A percentile compares a stretch with the other conserved stretches of the same genome.
Conservation (phyloP, 2,888 invertebrate genomes). For the Chelonus formosanus region DNA sequence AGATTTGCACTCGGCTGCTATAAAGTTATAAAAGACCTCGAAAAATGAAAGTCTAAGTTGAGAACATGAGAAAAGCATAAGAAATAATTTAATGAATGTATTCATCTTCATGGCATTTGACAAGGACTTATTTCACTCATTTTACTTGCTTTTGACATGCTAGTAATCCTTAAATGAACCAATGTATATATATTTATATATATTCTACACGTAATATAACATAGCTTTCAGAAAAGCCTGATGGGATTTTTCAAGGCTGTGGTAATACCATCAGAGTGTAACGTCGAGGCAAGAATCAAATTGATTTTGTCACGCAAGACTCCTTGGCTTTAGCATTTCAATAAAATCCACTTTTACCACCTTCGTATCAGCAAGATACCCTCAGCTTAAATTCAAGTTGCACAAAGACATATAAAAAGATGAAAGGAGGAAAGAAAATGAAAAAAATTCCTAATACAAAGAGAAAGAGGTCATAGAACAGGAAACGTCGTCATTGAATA, state of each 20-base stretch:
- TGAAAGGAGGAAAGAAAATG: neutral
- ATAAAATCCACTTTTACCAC: slow-evolving; percentile 48
- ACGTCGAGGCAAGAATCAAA: slow-evolving; percentile 40
- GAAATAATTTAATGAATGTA: slow-evolving; percentile 13
- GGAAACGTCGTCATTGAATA: slow-evolving; percentile 6
- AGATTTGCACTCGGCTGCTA: slow-evolving; percentile 21
- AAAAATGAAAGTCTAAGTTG: slow-evolving; percentile 3
- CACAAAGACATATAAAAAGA: neutral
- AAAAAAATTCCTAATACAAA: neutral
- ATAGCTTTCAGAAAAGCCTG: slow-evolving; percentile 9
- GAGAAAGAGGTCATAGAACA: slow-evolving; percentile 2
- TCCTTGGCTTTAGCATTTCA: slow-evolving; percentile 50
- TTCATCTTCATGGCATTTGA: slow-evolving; percentile 16
- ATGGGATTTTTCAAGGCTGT: slow-evolving; percentile 22
- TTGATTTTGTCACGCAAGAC: slow-evolving; percentile 45
- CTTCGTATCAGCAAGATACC: slow-evolving; percentile 38
- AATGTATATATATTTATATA: slow-evolving; percentile 14
- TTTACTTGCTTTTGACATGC: neutral
- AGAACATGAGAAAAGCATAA: slow-evolving; percentile 10
- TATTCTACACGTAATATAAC: neutral
- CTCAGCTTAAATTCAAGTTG: neutral
- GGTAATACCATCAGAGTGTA: slow-evolving; percentile 43
- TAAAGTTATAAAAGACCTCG: slow-evolving; percentile 15
- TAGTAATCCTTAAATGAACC: slow-evolving; percentile 17
- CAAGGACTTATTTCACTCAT: slow-evolving; percentile 3